Evolutionary conservation across 2,113 vertebrate genomes (phyloP).

Genomic region (Tautogolabrus adspersus): DNA sequence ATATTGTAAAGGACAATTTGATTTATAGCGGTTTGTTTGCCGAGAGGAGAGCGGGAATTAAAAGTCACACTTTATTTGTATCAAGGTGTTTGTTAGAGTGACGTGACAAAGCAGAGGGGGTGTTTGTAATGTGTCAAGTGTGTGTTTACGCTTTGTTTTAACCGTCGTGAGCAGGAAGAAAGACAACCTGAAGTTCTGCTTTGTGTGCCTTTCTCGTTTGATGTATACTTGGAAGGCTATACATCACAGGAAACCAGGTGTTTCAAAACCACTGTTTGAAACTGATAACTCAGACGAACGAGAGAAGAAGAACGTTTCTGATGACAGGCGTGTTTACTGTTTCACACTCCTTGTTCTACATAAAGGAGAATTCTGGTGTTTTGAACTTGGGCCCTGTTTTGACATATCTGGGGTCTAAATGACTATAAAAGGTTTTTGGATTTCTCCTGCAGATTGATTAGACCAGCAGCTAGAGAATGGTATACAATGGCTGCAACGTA

Average conservation of each 20-base stretch:
- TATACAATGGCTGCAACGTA: too few species aligned
- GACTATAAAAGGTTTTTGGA: background rate
- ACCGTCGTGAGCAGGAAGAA: background rate
- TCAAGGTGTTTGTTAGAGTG: constrained; percentile 38
- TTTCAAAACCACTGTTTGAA: background rate
- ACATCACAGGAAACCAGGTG: background rate
- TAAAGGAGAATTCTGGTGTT: background rate
- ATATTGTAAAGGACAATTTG: constrained; percentile 72
- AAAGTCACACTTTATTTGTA: constrained; percentile 45
- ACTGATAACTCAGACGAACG: background rate
- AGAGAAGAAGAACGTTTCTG: background rate
- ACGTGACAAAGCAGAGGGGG: constrained; percentile 1
- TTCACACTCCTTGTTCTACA: background rate
- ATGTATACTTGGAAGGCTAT: background rate
- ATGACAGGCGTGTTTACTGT: background rate
- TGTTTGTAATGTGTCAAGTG: constrained; percentile 38
- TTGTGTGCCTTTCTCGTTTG: background rate
- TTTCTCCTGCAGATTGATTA: background rate
- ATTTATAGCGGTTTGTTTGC: constrained; percentile 60
- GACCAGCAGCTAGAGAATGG: too few species aligned
- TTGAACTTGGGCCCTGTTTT: background rate
- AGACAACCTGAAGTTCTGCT: background rate
- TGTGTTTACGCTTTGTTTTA: constrained; percentile 10
- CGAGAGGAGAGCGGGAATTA: constrained; percentile 33
- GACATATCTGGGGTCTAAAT: background rate